Percentiles rank a stretch among this genome's conserved stretches.
These are phyloP conservation scores for Nomia melanderi DNA, from an alignment of 1,140 invertebrate species.

Conservation along the genomic window DNA sequence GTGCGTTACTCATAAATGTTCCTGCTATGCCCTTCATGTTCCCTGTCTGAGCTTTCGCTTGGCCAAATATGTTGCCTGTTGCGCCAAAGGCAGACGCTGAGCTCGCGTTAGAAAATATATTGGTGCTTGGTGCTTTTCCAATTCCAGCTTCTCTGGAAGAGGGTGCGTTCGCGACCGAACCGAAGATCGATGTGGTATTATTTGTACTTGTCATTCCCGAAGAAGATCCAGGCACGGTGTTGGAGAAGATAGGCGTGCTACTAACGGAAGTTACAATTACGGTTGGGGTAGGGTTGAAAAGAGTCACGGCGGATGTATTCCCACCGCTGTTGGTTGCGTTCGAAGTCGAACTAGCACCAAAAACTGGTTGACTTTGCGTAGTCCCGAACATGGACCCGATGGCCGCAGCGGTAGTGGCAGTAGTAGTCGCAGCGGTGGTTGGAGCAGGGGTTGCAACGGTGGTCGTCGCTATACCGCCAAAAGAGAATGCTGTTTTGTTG, in stretches of 20 bases:
- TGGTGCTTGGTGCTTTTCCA: background rate
- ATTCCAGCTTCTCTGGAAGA: background rate
- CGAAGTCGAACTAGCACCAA: slow-evolving; percentile 7
- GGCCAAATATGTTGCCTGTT: slow-evolving; percentile 21
- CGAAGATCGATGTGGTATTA: slow-evolving; percentile 16
- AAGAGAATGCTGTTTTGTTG: slow-evolving; percentile 53
- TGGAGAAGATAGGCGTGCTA: background rate
- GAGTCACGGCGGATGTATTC: slow-evolving; percentile 19
- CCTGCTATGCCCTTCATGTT: slow-evolving; percentile 22
- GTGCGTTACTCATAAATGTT: slow-evolving; percentile 20
- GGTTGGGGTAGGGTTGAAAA: slow-evolving; percentile 18
- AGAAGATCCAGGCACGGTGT: background rate
- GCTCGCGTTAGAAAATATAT: slow-evolving; percentile 29
- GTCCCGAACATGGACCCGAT: slow-evolving; percentile 50
- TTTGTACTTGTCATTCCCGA: background rate
- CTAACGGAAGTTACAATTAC: background rate
- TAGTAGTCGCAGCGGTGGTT: too few relatives aligned
- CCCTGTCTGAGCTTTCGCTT: background rate
- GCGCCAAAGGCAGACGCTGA: slow-evolving; percentile 9
- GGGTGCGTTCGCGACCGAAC: background rate
- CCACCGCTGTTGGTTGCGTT: background rate
- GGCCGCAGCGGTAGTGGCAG: background rate
- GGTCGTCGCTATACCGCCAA: slow-evolving; percentile 17
- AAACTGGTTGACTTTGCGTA: slow-evolving; percentile 28
- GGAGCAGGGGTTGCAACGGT: background rate